Evolutionary conservation across 2,888 invertebrate genomes (phyloP), one percentile per base, ranked within the genome.

Genomic region (Ormyrus nitidulus): DNA sequence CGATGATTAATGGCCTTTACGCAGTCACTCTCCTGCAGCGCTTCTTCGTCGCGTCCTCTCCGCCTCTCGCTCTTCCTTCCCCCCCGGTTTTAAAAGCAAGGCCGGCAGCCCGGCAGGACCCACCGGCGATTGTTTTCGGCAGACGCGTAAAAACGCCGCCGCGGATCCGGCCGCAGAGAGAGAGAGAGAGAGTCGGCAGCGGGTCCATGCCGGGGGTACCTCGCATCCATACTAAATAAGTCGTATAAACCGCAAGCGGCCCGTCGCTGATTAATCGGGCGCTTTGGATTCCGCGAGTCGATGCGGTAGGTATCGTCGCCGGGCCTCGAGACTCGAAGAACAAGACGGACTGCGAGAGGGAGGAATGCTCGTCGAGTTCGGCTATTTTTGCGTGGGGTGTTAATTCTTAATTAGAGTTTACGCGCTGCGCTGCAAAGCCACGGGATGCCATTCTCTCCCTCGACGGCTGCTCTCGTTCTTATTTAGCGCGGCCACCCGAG

Each of bases 1-100:
- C 85, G 88, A 90, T 90, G 89, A 90, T 90, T 90, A 89, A 90
- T 90, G 90, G 87, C 85, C 85, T 48, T 54, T 13, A 9, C 53
- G 10, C 59, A 34, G 34, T 8, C 59, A 11, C 34, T 34, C 64
- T 13, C 53, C 78, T 56, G 13, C 49, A 62, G 34, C 34, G 19
- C 6, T 59, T 49, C 66, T 58, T 34, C 34, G 34, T 34, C 34
- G 51, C 64, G 46, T 61, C 78, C 62, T 19, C 49, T 68, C 19
- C 19, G 19, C 6, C 51, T 58, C 51, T 58, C 51, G 5, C 51
- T 11, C 54, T 48, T 34, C 4, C n/a, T 49, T 34, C 72, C 74
- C 56, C 51, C 58, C 11, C 48, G 7, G 13, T 34, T 34, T 34
- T 34, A 4, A 34, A 34, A 11, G 59, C 54, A 13, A 7, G 72